Evolutionary conservation across 1,140 invertebrate species (phyloP).

Genomic region (Lucilia sericata): DNA sequence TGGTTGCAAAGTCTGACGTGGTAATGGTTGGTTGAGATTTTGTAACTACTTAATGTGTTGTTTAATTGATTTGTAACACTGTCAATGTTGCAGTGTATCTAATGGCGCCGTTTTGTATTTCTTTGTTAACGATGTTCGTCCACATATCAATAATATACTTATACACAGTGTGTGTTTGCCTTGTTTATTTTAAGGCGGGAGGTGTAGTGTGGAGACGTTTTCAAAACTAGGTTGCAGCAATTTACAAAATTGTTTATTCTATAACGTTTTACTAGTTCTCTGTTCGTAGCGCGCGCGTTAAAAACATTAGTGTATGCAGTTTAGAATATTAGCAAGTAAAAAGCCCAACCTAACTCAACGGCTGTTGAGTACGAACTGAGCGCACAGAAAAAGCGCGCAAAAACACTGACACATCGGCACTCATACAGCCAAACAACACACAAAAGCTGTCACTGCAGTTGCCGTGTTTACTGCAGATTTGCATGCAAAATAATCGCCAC

Average conservation of each 20-base stretch:
- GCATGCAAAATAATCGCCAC: slow-evolving; percentile 27
- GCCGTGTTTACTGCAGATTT: slow-evolving; percentile 36
- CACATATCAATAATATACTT: neutral
- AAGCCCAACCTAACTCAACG: slow-evolving; percentile 49
- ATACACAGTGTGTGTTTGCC: neutral
- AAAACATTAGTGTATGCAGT: neutral
- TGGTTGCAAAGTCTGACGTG: slow-evolving; percentile 9
- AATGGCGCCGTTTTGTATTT: slow-evolving; percentile 5
- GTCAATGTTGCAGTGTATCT: neutral
- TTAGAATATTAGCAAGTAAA: slow-evolving; percentile 38
- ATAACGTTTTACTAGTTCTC: neutral
- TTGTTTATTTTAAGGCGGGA: neutral
- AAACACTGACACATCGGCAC: slow-evolving; percentile 34
- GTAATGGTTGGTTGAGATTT: slow-evolving; percentile 36
- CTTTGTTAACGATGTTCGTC: neutral
- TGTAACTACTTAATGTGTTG: neutral
- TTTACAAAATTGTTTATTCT: slow-evolving; percentile 5
- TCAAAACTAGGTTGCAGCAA: slow-evolving; percentile 36
- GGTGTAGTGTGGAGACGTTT: neutral
- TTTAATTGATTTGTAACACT: slow-evolving; percentile 10
- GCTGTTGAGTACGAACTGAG: slow-evolving; percentile 48
- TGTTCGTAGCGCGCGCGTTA: slow-evolving; percentile 32
- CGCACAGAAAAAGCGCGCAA: slow-evolving; percentile 46
- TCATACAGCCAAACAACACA: slow-evolving; percentile 26
- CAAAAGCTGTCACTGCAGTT: slow-evolving; percentile 41